Evolutionary conservation across 37 sponge, comb jelly and placozoan species (phyloP).

Genomic region (Geodia barretti): DNA sequence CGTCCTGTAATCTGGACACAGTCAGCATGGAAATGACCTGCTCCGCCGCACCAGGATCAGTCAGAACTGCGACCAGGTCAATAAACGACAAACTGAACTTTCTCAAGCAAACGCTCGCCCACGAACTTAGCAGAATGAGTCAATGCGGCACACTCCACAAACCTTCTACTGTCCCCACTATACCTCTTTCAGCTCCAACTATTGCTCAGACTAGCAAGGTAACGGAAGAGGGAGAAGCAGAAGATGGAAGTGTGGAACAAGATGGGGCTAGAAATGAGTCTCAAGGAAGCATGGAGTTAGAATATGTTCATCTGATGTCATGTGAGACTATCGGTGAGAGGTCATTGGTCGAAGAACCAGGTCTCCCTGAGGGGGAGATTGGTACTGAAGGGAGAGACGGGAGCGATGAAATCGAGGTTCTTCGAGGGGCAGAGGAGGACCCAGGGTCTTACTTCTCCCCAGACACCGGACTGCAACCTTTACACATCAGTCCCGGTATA

Average conservation of each 20-base stretch:
- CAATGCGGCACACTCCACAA: too few relatives aligned
- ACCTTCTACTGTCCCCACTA: too few relatives aligned
- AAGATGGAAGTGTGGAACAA: too few relatives aligned
- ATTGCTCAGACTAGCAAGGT: too few relatives aligned
- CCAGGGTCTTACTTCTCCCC: neutral
- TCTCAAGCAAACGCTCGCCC: neutral
- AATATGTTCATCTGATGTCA: too few relatives aligned
- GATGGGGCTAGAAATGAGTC: too few relatives aligned
- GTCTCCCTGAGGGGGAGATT: neutral
- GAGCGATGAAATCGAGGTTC: neutral
- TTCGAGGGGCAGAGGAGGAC: neutral
- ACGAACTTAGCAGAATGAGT: neutral
- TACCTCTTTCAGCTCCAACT: too few relatives aligned
- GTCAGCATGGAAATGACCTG: constrained; percentile 32
- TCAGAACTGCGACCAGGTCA: neutral
- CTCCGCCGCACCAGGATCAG: neutral
- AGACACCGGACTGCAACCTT: neutral
- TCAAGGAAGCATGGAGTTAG: too few relatives aligned
- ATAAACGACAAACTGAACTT: neutral
- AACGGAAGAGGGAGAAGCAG: too few relatives aligned
- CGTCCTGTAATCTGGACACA: constrained; percentile 14
- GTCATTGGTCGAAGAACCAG: too few relatives aligned
- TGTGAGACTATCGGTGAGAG: too few relatives aligned
- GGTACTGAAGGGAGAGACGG: neutral
- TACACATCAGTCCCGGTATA: neutral